Evolutionary conservation across 1,140 invertebrate genomes (phyloP).

Genomic region (Brachionus rubens): DNA sequence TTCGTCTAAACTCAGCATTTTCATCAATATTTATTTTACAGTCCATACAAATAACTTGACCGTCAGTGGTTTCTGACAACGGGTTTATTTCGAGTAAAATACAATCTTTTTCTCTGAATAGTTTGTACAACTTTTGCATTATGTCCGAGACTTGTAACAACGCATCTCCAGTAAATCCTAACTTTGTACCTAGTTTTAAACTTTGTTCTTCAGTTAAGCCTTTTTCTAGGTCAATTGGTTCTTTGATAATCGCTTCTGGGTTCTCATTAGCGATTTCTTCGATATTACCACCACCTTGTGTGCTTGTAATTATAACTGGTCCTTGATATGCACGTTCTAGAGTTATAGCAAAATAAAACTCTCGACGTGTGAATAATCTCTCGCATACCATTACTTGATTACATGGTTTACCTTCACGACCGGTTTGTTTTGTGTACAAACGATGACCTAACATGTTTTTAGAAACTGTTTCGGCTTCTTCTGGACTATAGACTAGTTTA

Average conservation of each 20-base stretch:
- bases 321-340: conserved; percentile 74
- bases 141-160: conserved; percentile 66
- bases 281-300: conserved; percentile 91
- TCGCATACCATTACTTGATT: conserved; percentile 98
- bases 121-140: conserved; percentile 82
- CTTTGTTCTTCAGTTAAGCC: conserved; percentile 28
- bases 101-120: conserved; percentile 91
- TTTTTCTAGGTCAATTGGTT: conserved; percentile 54
- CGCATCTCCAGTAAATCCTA: conserved; percentile 10
- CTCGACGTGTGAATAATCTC: conserved; percentile 85
- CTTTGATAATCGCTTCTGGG: conserved; percentile 83
- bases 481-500: conserved; percentile 72
- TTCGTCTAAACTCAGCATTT: conserved; percentile 89
- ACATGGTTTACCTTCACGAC: conserved; percentile 84
- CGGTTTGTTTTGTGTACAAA: conserved; percentile 93
- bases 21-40: conserved; percentile 99
- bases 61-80: conserved; percentile 83
- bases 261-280: conserved; percentile 88
- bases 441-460: conserved; percentile 86
- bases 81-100: conserved; percentile 98
- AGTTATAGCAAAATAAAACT: conserved; percentile 94
- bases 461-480: conserved; percentile 66
- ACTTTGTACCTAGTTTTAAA: conserved; percentile 2
- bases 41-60: conserved; percentile 70
- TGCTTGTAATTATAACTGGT: conserved; percentile 76